Evolutionary conservation across 2,113 vertebrate genomes (phyloP).

Genomic region (Sminthopsis crassicaudata): DNA sequence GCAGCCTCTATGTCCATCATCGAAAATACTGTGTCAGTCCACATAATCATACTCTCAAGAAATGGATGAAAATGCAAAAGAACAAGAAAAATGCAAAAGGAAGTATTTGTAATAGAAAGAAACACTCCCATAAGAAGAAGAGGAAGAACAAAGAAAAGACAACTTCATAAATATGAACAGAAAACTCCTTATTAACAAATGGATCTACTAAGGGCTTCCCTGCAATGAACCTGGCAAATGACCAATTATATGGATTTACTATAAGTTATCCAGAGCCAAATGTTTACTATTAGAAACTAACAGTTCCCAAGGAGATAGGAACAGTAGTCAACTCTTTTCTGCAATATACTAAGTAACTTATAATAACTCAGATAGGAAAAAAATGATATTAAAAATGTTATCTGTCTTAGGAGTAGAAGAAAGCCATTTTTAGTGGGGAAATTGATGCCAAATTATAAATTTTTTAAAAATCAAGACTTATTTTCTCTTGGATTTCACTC

Average conservation of each 20-base stretch:
- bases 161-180: not conserved
- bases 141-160: not conserved
- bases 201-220: not conserved
- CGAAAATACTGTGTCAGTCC: conserved; percentile 83
- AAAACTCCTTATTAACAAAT: not conserved
- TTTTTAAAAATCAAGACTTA: not conserved
- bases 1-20: conserved; percentile 78
- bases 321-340: not conserved
- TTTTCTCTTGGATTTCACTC: not conserved
- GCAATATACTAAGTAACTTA: not conserved
- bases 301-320: not conserved
- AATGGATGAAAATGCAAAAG: conserved; percentile 76
- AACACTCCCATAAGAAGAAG: not conserved
- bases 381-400: not conserved
- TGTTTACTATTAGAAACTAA: not conserved
- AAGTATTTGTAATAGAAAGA: conserved; percentile 51
- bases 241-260: not conserved
- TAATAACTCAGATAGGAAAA: not conserved
- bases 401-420: not conserved
- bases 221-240: not conserved
- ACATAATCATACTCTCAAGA: conserved; percentile 71
- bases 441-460: not conserved
- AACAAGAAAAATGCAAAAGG: conserved; percentile 47
- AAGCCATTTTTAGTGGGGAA: not conserved
- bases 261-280: not conserved